Conservation (phyloP, 2,888 invertebrate species). For the Endotricha flammealis region DNA sequence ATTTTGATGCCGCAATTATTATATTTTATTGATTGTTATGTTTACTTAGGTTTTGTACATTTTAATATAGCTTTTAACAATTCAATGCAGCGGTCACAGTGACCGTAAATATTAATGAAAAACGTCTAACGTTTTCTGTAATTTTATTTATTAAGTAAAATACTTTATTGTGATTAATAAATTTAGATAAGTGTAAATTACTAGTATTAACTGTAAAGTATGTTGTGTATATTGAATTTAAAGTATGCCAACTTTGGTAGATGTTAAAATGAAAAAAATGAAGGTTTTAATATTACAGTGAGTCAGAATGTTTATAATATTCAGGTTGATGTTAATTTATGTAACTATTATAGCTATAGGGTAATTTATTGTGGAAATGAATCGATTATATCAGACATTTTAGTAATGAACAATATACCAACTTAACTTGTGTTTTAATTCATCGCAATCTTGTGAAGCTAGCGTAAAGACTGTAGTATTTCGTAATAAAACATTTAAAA, state of each 20-base stretch:
- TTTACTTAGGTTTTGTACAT: too few species aligned
- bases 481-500: constrained; percentile 63
- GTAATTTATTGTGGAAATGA: constrained; percentile 33
- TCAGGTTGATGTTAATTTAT: constrained; percentile 23
- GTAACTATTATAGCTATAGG: constrained; percentile 31
- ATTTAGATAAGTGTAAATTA: constrained; percentile 35
- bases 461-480: constrained; percentile 64
- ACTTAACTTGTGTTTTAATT: constrained; percentile 47
- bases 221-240: constrained; percentile 39
- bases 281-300: constrained; percentile 16
- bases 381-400: constrained; percentile 43
- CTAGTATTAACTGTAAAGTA: constrained; percentile 31
- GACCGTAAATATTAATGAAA: constrained; percentile 2
- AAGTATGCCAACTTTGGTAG: constrained; percentile 26
- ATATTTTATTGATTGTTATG: neutral
- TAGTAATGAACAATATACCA: constrained; percentile 45
- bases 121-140: constrained; percentile 38
- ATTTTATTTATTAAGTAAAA: constrained; percentile 25
- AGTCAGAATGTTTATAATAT: constrained; percentile 41
- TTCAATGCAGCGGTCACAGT: too few species aligned
- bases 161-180: constrained; percentile 50
- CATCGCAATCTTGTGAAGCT: constrained; percentile 49
- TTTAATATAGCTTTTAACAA: too few species aligned
- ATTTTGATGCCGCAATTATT: constrained; percentile 3
- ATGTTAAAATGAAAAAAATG: constrained; percentile 28